Base-by-base conservation (phyloP, 2,888 invertebrate species). In the Prosapia bicincta region DNA sequence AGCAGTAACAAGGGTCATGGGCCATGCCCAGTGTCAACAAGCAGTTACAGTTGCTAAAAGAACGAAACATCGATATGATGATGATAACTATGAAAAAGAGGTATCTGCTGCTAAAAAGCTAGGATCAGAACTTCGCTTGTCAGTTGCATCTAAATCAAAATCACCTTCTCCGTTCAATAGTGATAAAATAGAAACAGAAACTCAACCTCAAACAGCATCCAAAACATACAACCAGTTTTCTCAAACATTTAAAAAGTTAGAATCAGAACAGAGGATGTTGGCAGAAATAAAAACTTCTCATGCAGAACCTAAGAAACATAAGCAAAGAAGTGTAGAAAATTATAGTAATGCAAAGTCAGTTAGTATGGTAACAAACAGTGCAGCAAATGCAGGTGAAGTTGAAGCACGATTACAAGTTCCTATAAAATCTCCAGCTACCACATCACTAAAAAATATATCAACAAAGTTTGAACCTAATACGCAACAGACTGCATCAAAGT, bases 11-110 rank as follows among this genome's bases (percentile, higher is more conserved):
- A 71, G 78, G 66, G 80, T 81, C 9, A 81, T 81, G 81, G 81
- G 81, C 7, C 92, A 91, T 0, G 92, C 93, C 0, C 89, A 91
- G 77, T 88, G 90, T 76, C 93, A 93, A 82, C 89, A 90, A 79
- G 93, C 93, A 38, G 90, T 92, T 20, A 89, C 80, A 3, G 86
- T 66, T 86, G 87, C 69, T 84, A 86, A 81, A 84, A 89, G 88
- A 69, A 88, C 89, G 10, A 87, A 92, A 81, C 89, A 89, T 82
- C 88, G 88, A 81, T 83, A 78, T 72, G 80, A 80, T 25, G 76
- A 78, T 71, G 74, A 73, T 24, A 25, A 26, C 9, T 23, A 38
- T 7, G 73, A 76, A 20, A 54, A 54, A 54, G 54, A 54, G n/a
- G 1, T 54, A 9, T 20, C 54, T 30, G 71, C 76, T 10, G 70